phyloP scores from a whole-genome alignment of 2,797 vertebrate species.

The Lepilemur ruficaudatus region DNA sequence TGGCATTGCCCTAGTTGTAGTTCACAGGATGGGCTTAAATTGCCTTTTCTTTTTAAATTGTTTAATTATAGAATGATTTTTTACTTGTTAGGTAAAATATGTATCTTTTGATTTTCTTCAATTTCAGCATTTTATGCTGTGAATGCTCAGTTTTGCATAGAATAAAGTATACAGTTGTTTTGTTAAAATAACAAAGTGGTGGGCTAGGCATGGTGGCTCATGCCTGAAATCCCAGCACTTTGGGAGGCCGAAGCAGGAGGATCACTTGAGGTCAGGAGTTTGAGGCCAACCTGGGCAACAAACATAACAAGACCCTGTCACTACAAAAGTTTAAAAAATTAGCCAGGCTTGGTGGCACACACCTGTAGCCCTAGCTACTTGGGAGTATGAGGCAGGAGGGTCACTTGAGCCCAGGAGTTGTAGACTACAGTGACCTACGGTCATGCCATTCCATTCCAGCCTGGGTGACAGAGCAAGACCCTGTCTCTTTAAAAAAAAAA shows the following conservation, averaged over 20 bases:
- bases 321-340: neutral
- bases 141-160: neutral
- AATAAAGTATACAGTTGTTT: neutral
- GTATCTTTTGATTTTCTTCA: neutral
- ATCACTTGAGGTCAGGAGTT: neutral
- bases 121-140: neutral
- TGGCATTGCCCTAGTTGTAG: neutral
- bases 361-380: neutral
- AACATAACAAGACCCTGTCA: neutral
- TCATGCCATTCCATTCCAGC: neutral
- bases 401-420: neutral
- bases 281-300: neutral
- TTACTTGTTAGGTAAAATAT: neutral
- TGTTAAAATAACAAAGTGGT: neutral
- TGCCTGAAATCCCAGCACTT: neutral
- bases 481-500: neutral
- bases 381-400: neutral
- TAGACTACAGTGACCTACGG: neutral
- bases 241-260: neutral
- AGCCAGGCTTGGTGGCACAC: neutral
- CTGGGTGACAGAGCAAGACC: neutral
- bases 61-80: neutral
- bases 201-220: neutral
- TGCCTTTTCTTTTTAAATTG: neutral
- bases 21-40: neutral